phyloP scores from a whole-genome alignment of 2,888 invertebrate species.

The Agriotes lineatus region DNA sequence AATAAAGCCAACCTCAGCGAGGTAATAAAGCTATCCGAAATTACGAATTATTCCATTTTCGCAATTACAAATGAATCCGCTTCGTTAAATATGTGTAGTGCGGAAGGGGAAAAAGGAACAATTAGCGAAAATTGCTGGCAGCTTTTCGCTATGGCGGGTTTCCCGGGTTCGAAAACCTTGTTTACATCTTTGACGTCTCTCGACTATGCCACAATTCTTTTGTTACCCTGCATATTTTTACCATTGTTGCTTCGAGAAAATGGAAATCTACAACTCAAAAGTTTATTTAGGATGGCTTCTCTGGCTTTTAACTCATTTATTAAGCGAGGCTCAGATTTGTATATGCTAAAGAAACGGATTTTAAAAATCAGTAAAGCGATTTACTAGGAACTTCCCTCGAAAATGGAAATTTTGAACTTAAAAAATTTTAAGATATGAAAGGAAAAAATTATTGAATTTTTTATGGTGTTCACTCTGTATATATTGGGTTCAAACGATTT shows the following conservation, averaged over 20 bases:
- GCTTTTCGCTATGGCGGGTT: neutral
- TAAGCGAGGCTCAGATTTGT: too few species aligned
- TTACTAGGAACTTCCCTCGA: too few species aligned
- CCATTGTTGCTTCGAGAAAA: neutral
- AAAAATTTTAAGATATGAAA: too few species aligned
- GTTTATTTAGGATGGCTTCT: too few species aligned
- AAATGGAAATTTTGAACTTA: too few species aligned
- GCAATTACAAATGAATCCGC: constrained; percentile 4
- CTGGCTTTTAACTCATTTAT: too few species aligned
- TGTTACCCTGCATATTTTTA: neutral
- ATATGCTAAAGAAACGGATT: too few species aligned
- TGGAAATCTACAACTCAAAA: neutral
- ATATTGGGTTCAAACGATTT: too few species aligned
- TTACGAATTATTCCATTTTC: constrained; percentile 4
- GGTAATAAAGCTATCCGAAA: constrained; percentile 1
- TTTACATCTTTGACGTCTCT: constrained; percentile 7
- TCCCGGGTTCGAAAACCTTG: constrained; percentile 4
- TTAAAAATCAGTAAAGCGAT: too few species aligned
- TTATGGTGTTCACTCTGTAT: too few species aligned
- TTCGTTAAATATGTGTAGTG: constrained; percentile 6
- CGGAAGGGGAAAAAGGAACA: constrained; percentile 1
- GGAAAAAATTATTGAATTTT: too few species aligned
- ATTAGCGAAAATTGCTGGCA: constrained; percentile 5
- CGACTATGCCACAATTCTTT: neutral
- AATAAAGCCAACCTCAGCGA: neutral